Evolutionary conservation across 2,797 vertebrate genomes (phyloP).

Genomic region (Choloepus didactylus): DNA sequence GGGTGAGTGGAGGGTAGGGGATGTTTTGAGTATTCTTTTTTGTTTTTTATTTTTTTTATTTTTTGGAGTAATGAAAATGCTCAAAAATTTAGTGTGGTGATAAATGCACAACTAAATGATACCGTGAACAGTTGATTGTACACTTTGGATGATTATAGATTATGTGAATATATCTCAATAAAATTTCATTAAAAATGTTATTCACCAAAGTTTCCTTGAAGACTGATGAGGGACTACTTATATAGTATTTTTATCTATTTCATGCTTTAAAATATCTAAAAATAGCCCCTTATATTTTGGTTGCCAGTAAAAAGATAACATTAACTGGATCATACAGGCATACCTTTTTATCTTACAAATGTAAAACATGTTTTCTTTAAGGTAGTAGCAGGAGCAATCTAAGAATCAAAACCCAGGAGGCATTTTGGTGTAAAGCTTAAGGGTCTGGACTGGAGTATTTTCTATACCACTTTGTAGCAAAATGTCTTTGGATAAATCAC

Average conservation of each 20-base stretch:
- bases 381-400: not conserved
- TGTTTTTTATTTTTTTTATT: too few relatives aligned
- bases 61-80: too few relatives aligned
- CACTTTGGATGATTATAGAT: too few relatives aligned
- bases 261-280: not conserved
- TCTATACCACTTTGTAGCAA: not conserved
- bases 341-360: not conserved
- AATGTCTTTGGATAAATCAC: not conserved
- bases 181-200: constrained; percentile 30
- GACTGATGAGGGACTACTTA: not conserved
- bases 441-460: not conserved
- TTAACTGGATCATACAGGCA: not conserved
- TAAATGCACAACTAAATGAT: too few relatives aligned
- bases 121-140: too few relatives aligned
- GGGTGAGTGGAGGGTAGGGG: too few relatives aligned
- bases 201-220: not conserved
- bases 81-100: too few relatives aligned
- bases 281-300: not conserved
- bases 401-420: not conserved
- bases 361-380: not conserved
- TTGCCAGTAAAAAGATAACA: not conserved
- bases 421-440: not conserved
- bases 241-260: not conserved
- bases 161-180: too few relatives aligned
- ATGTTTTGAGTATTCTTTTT: too few relatives aligned